Conservation (phyloP, 2,113 vertebrate genomes). For the Pycnonotus jocosus region DNA sequence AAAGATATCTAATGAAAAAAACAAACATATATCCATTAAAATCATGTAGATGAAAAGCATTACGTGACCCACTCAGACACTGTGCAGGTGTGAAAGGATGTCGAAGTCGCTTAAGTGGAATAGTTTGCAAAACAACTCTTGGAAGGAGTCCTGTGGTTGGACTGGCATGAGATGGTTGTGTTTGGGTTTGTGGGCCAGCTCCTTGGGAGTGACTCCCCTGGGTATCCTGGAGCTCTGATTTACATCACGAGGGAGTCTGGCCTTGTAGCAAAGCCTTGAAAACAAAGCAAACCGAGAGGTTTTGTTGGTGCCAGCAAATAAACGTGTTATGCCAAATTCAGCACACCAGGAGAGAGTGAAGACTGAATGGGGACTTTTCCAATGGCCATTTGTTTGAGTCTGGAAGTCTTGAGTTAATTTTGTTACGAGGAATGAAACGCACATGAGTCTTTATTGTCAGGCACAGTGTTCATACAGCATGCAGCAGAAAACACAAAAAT, state of each 20-base stretch:
- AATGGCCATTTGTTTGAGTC: not conserved
- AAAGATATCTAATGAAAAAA: conserved; percentile 44
- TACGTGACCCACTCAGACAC: conserved; percentile 55
- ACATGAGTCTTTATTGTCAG: not conserved
- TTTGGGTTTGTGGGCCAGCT: not conserved
- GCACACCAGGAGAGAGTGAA: conserved; percentile 28
- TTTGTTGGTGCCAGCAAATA: conserved; percentile 36
- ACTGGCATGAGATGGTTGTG: not conserved
- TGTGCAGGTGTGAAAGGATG: conserved; percentile 36
- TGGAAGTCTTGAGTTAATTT: conserved; percentile 15
- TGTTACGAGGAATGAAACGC: not conserved
- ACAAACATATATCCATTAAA: conserved; percentile 53
- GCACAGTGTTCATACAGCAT: not conserved
- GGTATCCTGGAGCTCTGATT: not conserved
- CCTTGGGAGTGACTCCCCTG: not conserved
- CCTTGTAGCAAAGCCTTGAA: not conserved
- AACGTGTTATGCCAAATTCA: conserved; percentile 7
- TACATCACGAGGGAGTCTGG: not conserved
- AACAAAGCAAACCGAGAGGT: not conserved
- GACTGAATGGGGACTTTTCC: conserved; percentile 19
- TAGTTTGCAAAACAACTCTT: not conserved
- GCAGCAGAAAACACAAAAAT: conserved; percentile 18
- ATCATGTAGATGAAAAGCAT: conserved; percentile 44
- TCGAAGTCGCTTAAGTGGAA: conserved; percentile 39
- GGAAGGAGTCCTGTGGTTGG: not conserved